Base-by-base conservation (phyloP, 2,888 invertebrate species). In the Penaeus monodon region DNA sequence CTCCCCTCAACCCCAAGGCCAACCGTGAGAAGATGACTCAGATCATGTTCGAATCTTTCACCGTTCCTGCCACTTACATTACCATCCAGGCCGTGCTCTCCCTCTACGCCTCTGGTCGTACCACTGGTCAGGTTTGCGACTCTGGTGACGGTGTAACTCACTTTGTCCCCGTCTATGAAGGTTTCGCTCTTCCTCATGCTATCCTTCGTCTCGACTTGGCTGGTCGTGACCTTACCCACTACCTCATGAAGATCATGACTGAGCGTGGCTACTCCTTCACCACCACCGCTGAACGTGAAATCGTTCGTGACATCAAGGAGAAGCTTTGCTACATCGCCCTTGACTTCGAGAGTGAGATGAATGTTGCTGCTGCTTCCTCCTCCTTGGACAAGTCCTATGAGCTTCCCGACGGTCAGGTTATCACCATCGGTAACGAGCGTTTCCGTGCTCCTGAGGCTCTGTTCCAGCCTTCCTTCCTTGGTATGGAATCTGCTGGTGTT, bases 221-320 rank as follows among this genome's bases (percentile, higher is more conserved):
- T 68, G 86, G 86, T 78, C 86, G 86, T 81, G 86, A 81, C 86
- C 63, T 86, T 57, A 98, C 98, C 93, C 97, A 97, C 94, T 98
- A 98, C 95, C 95, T 98, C 94, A 97, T 97, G 97, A 98, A 97
- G 95, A 97, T 98, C 95, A 95, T 98, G 92, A 97, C 97, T 93
- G 97, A 97, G 94, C 95, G 97, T 93, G 97, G 97, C 92, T 97
- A 97, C 94, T 96, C 96, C 91, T 97, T 97, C 95, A 97, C 97
- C 93, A 97, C 97, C 94, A 97, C 93, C 88, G 97, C 97, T 94
- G 97, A 92, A 73, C 89, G 89, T 65, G 89, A 90, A 84, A 90
- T 90, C 81, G 90, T 88, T 77, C 86, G 89, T 38, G 97, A 97
- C 94, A 96, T 97, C 94, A 97, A 97, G 95, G 97, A 97, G 93